Percentiles rank a stretch among this genome's conserved stretches.
Evolutionary conservation across 1,140 invertebrate genomes (phyloP).

Genomic region (Drosophila subobscura): DNA sequence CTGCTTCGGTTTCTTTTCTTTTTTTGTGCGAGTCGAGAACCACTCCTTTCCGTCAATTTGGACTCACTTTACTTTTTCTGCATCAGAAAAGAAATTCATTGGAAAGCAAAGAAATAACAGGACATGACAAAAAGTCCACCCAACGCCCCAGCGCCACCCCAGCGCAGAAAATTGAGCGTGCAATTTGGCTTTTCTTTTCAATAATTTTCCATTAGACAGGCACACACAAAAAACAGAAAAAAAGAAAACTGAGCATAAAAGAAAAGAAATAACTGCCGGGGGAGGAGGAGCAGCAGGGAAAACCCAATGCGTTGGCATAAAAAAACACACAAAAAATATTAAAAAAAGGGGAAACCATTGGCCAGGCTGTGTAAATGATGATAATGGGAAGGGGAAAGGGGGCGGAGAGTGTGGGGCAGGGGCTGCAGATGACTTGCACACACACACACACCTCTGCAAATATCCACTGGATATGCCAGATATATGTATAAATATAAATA

Average conservation of each 20-base stretch:
- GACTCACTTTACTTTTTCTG: slow-evolving; percentile 64
- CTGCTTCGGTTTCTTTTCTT: not conserved
- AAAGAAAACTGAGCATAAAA: slow-evolving; percentile 11
- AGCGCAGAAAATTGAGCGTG: slow-evolving; percentile 67
- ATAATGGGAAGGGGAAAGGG: slow-evolving; percentile 3
- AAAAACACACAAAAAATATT: not conserved
- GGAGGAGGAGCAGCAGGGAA: slow-evolving; percentile 5
- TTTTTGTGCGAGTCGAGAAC: not conserved
- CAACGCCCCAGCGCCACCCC: not conserved
- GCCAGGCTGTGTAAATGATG: slow-evolving; percentile 30
- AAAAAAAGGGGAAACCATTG: slow-evolving; percentile 46
- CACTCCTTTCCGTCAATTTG: slow-evolving; percentile 43
- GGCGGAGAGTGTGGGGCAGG: not conserved
- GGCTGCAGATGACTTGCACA: slow-evolving; percentile 35
- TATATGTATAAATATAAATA: slow-evolving; percentile 7
- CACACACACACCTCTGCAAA: slow-evolving; percentile 20
- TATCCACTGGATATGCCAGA: not conserved
- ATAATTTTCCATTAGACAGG: slow-evolving; percentile 77
- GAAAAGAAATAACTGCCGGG: slow-evolving; percentile 10
- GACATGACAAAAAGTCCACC: slow-evolving; percentile 39
- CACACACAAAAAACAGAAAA: slow-evolving; percentile 27
- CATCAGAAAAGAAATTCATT: slow-evolving; percentile 51
- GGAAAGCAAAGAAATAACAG: slow-evolving; percentile 34
- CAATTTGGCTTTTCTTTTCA: slow-evolving; percentile 75
- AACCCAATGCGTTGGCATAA: slow-evolving; percentile 59